Percentiles rank a stretch among this genome's conserved stretches.
These are phyloP conservation scores for Heliconius congener DNA, from an alignment of 1,140 invertebrate genomes.

Conservation along the genomic window DNA sequence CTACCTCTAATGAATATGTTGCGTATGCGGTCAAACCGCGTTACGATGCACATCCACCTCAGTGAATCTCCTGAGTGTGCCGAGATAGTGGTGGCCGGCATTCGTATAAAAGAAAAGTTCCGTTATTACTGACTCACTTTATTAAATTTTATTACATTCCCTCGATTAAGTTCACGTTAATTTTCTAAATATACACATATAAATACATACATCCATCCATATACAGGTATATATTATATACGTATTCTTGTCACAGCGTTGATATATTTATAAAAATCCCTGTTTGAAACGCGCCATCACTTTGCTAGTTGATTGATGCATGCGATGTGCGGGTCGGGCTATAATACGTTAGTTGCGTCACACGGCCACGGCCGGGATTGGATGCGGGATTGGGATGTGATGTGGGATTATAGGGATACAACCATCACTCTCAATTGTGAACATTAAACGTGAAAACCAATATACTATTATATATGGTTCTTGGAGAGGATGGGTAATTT, in stretches of 20 bases:
- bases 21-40: no score
- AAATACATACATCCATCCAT: background rate
- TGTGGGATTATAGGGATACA: slow-evolving; percentile 42
- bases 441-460: slow-evolving; percentile 44
- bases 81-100: no score
- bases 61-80: no score
- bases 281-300: slow-evolving; percentile 35
- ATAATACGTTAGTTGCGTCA: slow-evolving; percentile 43
- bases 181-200: background rate
- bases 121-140: background rate
- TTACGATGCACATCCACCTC: no score
- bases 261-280: slow-evolving; percentile 45
- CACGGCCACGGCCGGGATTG: slow-evolving; percentile 35
- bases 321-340: slow-evolving; percentile 37
- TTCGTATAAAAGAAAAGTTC: no score
- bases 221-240: slow-evolving; percentile 18
- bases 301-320: slow-evolving; percentile 46
- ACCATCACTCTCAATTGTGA: slow-evolving; percentile 42
- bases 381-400: slow-evolving; percentile 42
- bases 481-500: slow-evolving; percentile 18
- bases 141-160: background rate
- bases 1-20: no score
- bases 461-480: slow-evolving; percentile 42
- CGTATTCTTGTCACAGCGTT: slow-evolving; percentile 31
- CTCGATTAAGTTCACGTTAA: background rate